Conservation (phyloP, 1,140 invertebrate species). For the Drosophila watanabei region DNA sequence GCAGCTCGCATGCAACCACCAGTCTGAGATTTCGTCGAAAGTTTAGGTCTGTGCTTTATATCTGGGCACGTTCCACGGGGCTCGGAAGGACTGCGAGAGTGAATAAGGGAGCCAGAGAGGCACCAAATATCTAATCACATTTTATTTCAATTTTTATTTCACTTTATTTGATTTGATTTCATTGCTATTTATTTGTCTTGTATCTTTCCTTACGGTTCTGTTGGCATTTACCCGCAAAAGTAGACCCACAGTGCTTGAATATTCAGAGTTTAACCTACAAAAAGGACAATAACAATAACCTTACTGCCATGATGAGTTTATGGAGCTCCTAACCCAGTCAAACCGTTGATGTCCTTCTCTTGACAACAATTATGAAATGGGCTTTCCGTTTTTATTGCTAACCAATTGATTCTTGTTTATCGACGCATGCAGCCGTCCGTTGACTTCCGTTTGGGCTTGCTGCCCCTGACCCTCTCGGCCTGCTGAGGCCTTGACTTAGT, state of each 20-base stretch:
- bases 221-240: neutral
- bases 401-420: constrained; percentile 70
- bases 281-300: constrained; percentile 3
- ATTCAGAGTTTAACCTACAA: neutral
- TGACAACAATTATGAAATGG: constrained; percentile 13
- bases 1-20: constrained; percentile 49
- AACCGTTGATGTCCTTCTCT: neutral
- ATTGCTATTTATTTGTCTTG: constrained; percentile 56
- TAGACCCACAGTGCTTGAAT: neutral
- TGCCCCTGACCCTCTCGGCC: neutral
- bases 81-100: neutral
- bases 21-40: constrained; percentile 66
- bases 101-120: constrained; percentile 7
- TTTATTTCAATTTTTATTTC: constrained; percentile 78
- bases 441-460: neutral
- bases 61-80: constrained; percentile 50
- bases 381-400: constrained; percentile 30
- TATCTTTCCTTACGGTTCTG: constrained; percentile 18
- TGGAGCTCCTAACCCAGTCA: neutral
- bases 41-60: constrained; percentile 55
- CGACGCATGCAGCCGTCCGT: constrained; percentile 46
- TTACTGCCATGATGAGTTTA: neutral
- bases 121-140: constrained; percentile 65
- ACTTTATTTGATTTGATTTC: constrained; percentile 70
- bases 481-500: constrained; percentile 11